Percentiles rank a stretch among this genome's conserved stretches.
Conservation (phyloP, 2,113 vertebrate genomes). For the Chunga burmeisteri region DNA sequence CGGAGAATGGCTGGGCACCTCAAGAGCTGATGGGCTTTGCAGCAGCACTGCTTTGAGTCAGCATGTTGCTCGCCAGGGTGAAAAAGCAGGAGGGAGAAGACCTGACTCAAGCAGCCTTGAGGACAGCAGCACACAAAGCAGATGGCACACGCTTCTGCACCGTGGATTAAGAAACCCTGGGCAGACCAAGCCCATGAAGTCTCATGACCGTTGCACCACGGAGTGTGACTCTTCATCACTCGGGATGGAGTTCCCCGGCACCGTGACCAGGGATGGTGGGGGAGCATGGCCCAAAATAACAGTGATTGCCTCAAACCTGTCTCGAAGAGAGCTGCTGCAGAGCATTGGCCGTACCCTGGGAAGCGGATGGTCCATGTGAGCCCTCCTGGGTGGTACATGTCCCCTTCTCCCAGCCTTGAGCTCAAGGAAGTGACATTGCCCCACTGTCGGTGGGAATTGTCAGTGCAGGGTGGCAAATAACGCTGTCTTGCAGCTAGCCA, state of each 20-base stretch:
- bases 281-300: not conserved
- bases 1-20: not conserved
- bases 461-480: rapidly evolving
- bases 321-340: not conserved
- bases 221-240: not conserved
- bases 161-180: rapidly evolving
- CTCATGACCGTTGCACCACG: rapidly evolving
- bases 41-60: not conserved
- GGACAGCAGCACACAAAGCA: not conserved
- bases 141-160: not conserved
- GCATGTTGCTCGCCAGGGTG: not conserved
- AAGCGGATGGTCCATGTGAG: rapidly evolving
- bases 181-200: not conserved
- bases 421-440: not conserved
- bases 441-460: rapidly evolving
- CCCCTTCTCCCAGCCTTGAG: not conserved
- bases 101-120: not conserved
- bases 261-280: rapidly evolving
- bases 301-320: not conserved
- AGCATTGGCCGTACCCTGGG: rapidly evolving
- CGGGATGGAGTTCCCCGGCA: rapidly evolving
- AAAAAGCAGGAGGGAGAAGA: not conserved
- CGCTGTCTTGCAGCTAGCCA: not conserved
- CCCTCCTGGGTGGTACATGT: not conserved
- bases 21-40: not conserved